These are phyloP conservation scores for Hydropsyche tenuis DNA, from an alignment of 1,140 invertebrate species.

Conservation along the genomic window DNA sequence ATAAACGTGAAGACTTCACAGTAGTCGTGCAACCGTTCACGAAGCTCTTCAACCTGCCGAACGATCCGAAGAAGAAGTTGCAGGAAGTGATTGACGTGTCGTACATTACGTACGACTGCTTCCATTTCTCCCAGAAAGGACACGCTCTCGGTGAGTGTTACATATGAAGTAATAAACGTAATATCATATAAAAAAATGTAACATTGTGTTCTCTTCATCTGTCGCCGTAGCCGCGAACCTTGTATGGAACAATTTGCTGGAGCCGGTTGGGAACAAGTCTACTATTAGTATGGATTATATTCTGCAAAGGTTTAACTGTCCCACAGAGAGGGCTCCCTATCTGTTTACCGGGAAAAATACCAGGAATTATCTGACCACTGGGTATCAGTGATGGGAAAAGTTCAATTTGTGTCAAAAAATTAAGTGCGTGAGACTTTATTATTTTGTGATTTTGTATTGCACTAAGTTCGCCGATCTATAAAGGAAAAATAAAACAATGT, in stretches of 20 bases:
- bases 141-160: constrained; percentile 65
- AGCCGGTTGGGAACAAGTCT: constrained; percentile 73
- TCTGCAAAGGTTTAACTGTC: constrained; percentile 69
- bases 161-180: background rate
- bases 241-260: constrained; percentile 76
- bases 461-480: background rate
- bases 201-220: constrained; percentile 48
- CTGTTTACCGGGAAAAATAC: constrained; percentile 74
- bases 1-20: constrained; percentile 59
- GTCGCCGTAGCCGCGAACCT: constrained; percentile 69
- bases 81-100: constrained; percentile 68
- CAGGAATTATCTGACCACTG: constrained; percentile 60
- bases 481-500: background rate
- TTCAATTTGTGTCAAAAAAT: background rate
- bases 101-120: constrained; percentile 78
- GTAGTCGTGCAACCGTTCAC: constrained; percentile 63
- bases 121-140: constrained; percentile 78
- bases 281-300: constrained; percentile 63
- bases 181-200: constrained; percentile 7
- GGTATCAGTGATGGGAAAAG: constrained; percentile 54
- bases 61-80: constrained; percentile 52
- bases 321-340: constrained; percentile 64
- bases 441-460: background rate
- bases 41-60: constrained; percentile 62
- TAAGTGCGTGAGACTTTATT: background rate